These are phyloP conservation scores for Malacoraja senta DNA, from an alignment of 2,797 vertebrate genomes.

Conservation along the genomic window DNA sequence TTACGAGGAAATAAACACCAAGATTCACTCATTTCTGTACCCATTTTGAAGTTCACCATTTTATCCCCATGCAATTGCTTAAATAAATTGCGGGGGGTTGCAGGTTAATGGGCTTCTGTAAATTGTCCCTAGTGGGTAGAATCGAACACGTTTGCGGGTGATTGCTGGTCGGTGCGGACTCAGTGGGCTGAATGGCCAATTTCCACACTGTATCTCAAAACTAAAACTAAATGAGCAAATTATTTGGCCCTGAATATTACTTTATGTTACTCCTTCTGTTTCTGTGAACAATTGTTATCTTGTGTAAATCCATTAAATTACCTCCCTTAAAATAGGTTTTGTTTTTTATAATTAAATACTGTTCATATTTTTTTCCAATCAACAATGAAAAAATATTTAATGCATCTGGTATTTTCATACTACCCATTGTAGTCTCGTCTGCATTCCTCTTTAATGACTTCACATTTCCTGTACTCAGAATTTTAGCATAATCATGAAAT, in stretches of 20 bases:
- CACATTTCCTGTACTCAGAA: not conserved
- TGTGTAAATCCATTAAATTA: not conserved
- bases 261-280: not conserved
- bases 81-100: no score
- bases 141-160: no score
- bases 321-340: not conserved
- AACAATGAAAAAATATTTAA: not conserved
- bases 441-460: not conserved
- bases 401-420: not conserved
- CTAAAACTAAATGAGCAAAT: not conserved
- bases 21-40: no score
- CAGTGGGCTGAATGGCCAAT: no score
- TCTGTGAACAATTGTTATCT: not conserved
- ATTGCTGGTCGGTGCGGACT: no score
- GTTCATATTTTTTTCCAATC: not conserved
- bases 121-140: no score
- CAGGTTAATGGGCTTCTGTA: no score
- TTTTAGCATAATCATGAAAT: not conserved
- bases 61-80: not conserved
- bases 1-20: not conserved
- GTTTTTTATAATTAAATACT: not conserved
- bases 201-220: no score
- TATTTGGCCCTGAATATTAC: not conserved
- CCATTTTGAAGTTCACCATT: not conserved
- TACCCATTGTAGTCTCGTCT: not conserved